phyloP scores from a whole-genome alignment of 2,888 invertebrate genomes.

The Synergus japonicus region DNA sequence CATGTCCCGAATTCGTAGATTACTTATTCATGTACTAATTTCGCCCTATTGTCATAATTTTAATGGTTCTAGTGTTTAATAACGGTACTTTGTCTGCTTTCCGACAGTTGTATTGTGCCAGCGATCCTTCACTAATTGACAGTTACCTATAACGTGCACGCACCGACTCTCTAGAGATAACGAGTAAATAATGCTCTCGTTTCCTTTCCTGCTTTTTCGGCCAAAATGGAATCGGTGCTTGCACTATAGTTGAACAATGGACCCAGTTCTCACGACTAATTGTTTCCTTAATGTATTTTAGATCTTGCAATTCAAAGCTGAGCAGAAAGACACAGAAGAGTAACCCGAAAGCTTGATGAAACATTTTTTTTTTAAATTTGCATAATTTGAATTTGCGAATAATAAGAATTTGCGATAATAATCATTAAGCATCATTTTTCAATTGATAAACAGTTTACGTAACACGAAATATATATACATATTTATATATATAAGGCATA shows the following conservation, averaged over 20 bases:
- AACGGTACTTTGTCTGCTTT: conserved; percentile 15
- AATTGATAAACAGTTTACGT: background rate
- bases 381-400: no score
- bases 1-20: background rate
- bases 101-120: background rate
- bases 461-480: no score
- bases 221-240: background rate
- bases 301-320: background rate
- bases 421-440: background rate
- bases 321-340: background rate
- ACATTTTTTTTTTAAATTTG: no score
- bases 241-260: background rate
- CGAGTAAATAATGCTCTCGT: conserved; percentile 25
- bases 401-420: background rate
- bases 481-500: background rate
- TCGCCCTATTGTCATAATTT: conserved; percentile 15
- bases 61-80: conserved; percentile 18
- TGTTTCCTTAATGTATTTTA: conserved; percentile 17
- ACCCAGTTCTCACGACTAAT: background rate
- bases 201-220: conserved; percentile 1
- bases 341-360: background rate
- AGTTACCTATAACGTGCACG: conserved; percentile 5
- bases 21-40: conserved; percentile 30
- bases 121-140: conserved; percentile 17
- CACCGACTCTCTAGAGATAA: conserved; percentile 1